phyloP scores from a whole-genome alignment of 2,113 vertebrate genomes.

The Parotia lawesii region DNA sequence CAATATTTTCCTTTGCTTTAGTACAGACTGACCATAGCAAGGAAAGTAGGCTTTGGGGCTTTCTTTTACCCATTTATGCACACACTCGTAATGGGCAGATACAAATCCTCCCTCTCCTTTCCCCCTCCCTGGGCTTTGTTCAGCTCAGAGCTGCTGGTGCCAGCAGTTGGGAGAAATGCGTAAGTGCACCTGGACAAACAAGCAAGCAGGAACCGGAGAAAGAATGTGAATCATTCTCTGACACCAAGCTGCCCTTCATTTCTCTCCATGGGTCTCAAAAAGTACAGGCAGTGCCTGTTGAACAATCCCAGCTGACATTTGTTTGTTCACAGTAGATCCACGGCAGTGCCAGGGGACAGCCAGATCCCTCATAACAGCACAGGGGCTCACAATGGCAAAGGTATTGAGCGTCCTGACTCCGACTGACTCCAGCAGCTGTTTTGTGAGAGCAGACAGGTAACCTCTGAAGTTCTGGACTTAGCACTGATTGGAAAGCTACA shows the following conservation, averaged over 20 bases:
- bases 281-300: conserved; percentile 27
- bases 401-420: background rate
- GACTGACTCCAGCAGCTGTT: background rate
- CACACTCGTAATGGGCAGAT: rapidly evolving
- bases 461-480: background rate
- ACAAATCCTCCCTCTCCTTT: background rate
- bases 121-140: background rate
- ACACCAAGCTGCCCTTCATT: background rate
- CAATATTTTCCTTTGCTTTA: background rate
- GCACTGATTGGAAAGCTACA: background rate
- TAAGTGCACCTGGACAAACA: conserved; percentile 45
- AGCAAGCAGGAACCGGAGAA: background rate
- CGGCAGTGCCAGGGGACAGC: background rate
- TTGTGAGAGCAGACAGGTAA: background rate
- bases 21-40: background rate
- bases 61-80: background rate
- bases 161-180: background rate
- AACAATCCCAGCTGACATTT: background rate
- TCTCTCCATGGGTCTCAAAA: background rate
- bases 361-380: background rate
- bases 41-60: background rate
- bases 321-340: background rate
- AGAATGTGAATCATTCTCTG: background rate
- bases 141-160: background rate
- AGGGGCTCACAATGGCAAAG: background rate